phyloP scores from a whole-genome alignment of 2,888 invertebrate species.

The Lasioglossum calceatum region DNA sequence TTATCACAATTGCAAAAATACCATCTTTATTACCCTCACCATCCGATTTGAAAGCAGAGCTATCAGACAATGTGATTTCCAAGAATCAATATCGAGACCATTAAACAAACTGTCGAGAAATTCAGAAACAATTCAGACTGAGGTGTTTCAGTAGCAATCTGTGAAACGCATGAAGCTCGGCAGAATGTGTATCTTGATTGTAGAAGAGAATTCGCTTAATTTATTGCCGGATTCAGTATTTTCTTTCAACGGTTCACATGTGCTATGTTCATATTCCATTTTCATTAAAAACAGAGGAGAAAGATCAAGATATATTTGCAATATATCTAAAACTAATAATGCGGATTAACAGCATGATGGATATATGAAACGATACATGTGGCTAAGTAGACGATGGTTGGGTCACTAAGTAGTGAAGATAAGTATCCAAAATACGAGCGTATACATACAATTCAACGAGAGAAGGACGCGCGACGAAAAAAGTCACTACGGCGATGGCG shows the following conservation, averaged over 20 bases:
- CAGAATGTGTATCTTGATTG: constrained; percentile 64
- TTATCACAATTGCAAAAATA: constrained; percentile 74
- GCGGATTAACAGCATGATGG: constrained; percentile 45
- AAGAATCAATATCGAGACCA: constrained; percentile 41
- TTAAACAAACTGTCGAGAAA: constrained; percentile 66
- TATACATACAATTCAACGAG: constrained; percentile 72
- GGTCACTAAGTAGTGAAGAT: constrained; percentile 64
- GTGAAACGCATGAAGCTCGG: constrained; percentile 73
- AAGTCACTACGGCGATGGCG: constrained; percentile 83
- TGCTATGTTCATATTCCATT: constrained; percentile 71
- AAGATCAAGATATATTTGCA: constrained; percentile 55
- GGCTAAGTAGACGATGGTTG: constrained; percentile 64
- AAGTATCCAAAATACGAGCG: constrained; percentile 57
- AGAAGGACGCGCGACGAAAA: constrained; percentile 83
- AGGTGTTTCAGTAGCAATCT: constrained; percentile 76
- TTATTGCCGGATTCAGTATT: constrained; percentile 84
- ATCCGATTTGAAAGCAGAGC: constrained; percentile 68
- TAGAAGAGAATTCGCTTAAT: constrained; percentile 77
- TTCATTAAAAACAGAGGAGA: constrained; percentile 42
- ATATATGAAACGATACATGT: constrained; percentile 62
- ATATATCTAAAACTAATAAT: constrained; percentile 68
- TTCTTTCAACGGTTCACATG: constrained; percentile 77
- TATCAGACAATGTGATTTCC: constrained; percentile 61
- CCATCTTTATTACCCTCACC: constrained; percentile 68
- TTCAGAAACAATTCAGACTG: constrained; percentile 69